Conservation (phyloP, 2,113 vertebrate species). For the Prochilodus magdalenae region DNA sequence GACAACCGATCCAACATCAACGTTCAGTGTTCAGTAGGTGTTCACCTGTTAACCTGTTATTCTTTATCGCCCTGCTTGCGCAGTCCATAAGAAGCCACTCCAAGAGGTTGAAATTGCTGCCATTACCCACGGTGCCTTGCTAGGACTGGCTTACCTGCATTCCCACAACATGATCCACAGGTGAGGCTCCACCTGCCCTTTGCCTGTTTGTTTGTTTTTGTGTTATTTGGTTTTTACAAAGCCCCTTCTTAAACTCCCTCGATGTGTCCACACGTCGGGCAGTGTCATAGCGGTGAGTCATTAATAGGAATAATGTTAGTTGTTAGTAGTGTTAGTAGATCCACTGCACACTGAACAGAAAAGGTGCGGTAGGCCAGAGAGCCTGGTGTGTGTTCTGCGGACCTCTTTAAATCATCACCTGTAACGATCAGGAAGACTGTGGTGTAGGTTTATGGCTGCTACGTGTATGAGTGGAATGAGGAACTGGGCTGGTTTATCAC, state of each 20-base stretch:
- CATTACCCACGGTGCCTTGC: slow-evolving; percentile 99
- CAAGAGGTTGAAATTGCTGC: slow-evolving; percentile 99
- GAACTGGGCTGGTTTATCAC: not conserved
- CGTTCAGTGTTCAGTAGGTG: too few species aligned
- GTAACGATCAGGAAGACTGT: not conserved
- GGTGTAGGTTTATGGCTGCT: not conserved
- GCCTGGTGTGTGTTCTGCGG: not conserved
- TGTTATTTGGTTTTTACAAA: too few species aligned
- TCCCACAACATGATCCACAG: slow-evolving; percentile 97
- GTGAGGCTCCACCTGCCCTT: slow-evolving; percentile 70
- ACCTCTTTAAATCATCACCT: not conserved
- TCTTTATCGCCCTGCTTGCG: not conserved
- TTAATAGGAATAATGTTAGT: too few species aligned
- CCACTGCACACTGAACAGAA: too few species aligned
- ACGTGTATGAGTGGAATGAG: not conserved
- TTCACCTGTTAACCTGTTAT: not conserved
- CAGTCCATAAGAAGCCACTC: slow-evolving; percentile 98
- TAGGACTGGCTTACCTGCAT: slow-evolving; percentile 98
- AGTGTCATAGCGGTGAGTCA: too few species aligned
- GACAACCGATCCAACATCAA: too few species aligned
- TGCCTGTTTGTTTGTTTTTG: not conserved
- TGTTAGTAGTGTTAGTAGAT: too few species aligned
- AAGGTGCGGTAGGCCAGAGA: not conserved
- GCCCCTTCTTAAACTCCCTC: slow-evolving; percentile 70
- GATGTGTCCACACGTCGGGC: too few species aligned